phyloP scores from a whole-genome alignment of 2,888 invertebrate species.

The Oasisia sp. region DNA sequence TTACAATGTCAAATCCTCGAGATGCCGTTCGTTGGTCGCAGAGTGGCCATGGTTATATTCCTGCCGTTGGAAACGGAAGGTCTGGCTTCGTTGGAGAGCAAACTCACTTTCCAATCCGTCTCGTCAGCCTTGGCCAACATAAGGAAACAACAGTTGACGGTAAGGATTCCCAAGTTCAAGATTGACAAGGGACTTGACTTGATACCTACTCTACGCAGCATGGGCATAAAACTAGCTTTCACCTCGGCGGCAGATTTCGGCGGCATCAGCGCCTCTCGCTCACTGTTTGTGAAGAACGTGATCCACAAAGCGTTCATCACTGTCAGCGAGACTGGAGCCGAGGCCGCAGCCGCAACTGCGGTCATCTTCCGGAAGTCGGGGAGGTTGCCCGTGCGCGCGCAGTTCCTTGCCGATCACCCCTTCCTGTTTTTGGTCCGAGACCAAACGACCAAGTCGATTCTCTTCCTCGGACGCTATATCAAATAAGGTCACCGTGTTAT shows the following conservation, averaged over 20 bases:
- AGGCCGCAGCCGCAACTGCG: conserved; percentile 59
- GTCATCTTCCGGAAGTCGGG: conserved; percentile 22
- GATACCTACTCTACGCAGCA: neutral
- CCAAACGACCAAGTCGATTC: conserved; percentile 23
- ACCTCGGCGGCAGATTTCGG: conserved; percentile 51
- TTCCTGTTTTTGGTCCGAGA: conserved; percentile 58
- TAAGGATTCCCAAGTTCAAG: neutral
- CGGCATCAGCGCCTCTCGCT: conserved; percentile 52
- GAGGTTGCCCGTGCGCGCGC: neutral
- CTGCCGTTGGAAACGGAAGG: neutral
- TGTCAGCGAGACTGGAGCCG: conserved; percentile 61
- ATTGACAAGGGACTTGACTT: neutral
- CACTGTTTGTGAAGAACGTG: conserved; percentile 49
- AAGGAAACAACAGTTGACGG: neutral
- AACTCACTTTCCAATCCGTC: neutral
- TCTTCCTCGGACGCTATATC: conserved; percentile 34
- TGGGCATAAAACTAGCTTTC: neutral
- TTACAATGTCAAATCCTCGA: neutral
- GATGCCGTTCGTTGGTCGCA: neutral
- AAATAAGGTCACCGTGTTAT: no score
- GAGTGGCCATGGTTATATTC: neutral
- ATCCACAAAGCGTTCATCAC: conserved; percentile 61
- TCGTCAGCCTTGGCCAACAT: neutral
- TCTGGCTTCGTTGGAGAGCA: neutral
- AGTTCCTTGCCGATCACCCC: conserved; percentile 52